These are phyloP conservation scores for Ostrea denselamellosa DNA, from an alignment of 1,140 invertebrate species.

Conservation along the genomic window DNA sequence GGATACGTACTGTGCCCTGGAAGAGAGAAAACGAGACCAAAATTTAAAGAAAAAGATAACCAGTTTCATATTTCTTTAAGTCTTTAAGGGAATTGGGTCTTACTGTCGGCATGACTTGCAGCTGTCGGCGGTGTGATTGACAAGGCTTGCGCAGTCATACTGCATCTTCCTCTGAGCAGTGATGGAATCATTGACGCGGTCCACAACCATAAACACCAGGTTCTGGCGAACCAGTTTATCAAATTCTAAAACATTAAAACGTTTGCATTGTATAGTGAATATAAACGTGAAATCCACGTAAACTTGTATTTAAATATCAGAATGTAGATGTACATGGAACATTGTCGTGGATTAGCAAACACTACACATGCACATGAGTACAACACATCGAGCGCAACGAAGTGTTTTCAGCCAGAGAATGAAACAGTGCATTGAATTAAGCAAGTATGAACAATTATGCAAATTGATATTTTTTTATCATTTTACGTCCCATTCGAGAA, in stretches of 20 bases:
- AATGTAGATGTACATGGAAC: too few relatives aligned
- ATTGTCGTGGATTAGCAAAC: too few relatives aligned
- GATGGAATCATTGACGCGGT: constrained; percentile 28
- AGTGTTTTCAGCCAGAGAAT: too few relatives aligned
- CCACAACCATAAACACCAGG: constrained; percentile 35
- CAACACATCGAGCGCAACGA: too few relatives aligned
- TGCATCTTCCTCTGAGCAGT: constrained; percentile 19
- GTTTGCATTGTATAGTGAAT: too few relatives aligned
- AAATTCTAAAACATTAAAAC: neutral
- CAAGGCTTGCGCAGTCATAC: neutral
- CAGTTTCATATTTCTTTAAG: neutral
- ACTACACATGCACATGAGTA: too few relatives aligned
- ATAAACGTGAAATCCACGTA: too few relatives aligned
- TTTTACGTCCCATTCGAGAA: too few relatives aligned
- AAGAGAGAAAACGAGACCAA: neutral
- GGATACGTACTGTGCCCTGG: constrained; percentile 16
- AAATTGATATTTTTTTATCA: too few relatives aligned
- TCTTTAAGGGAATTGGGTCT: neutral
- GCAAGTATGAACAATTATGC: too few relatives aligned
- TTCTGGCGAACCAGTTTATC: constrained; percentile 37
- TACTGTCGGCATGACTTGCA: constrained; percentile 1
- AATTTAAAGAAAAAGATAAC: neutral
- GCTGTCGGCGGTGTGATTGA: constrained; percentile 10
- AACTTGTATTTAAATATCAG: too few relatives aligned
- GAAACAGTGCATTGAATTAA: too few relatives aligned